Conservation (phyloP, 2,113 vertebrate genomes). For the Lucifuga dentata region DNA sequence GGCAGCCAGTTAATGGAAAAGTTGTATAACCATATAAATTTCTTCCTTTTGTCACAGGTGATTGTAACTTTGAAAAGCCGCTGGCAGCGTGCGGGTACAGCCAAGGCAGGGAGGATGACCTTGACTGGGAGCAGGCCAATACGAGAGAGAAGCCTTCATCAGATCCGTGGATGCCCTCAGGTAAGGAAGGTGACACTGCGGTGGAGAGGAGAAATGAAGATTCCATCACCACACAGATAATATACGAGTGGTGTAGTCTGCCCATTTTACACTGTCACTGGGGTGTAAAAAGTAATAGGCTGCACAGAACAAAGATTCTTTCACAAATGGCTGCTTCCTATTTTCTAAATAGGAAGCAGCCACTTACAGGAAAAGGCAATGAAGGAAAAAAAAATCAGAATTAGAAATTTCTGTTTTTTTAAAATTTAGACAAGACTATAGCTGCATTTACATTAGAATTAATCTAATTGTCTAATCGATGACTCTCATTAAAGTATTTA, state of each 20-base stretch:
- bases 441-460: no score
- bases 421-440: no score
- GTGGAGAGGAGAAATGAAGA: conserved; percentile 14
- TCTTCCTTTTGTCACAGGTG: conserved; percentile 83
- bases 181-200: conserved; percentile 77
- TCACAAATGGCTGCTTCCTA: not conserved
- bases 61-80: conserved; percentile 93
- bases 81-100: conserved; percentile 92
- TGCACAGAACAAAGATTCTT: not conserved
- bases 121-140: conserved; percentile 95
- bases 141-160: conserved; percentile 84
- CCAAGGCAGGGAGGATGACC: conserved; percentile 92
- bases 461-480: not conserved
- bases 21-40: conserved; percentile 52
- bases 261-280: conserved; percentile 19
- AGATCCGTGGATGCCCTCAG: conserved; percentile 93
- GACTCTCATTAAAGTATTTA: no score
- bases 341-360: not conserved
- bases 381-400: not conserved
- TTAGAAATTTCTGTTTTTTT: no score
- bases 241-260: conserved; percentile 1
- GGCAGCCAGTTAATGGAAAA: conserved; percentile 73
- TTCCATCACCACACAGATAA: conserved; percentile 10
- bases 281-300: not conserved
- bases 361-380: not conserved